Evolutionary conservation across 1,140 invertebrate genomes (phyloP), one percentile per base, ranked within the genome.

Genomic region (Hyphantria cunea): DNA sequence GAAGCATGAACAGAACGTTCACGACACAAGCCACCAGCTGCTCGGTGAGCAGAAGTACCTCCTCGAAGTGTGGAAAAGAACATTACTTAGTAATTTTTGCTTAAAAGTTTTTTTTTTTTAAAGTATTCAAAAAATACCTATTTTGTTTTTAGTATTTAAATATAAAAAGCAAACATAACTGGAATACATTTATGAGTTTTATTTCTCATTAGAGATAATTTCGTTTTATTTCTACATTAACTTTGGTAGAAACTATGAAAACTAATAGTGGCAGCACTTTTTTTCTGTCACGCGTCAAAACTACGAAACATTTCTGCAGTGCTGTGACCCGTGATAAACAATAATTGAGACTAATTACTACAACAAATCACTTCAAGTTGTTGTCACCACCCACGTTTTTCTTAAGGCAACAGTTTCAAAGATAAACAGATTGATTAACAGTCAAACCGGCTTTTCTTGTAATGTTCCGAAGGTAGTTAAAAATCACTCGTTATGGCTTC

Each of bases 401-500:
- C 13, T 31, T 32, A 11, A 37, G 32, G 25, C 59, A 25, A 12
- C n/a, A 12, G 48, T 51, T 60, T n/a, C 12, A 45, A 53, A 39
- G 48, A 53, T 48, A 53, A 37, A 52, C 37, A 59, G 33, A 17
- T 31, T 37, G 49, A 13, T 25, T 10, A n/a, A 39, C 13, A 37
- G 41, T 37, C 15, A 48, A 6, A 60, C 58, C 58, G 53, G 71
- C 69, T 34, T 66, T 76, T 70, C 60, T 67, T 83, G 75, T 66
- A 55, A 81, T 84, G 84, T 68, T 59, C 54, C 8, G n/a, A 10
- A 39, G 45, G 60, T 64, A 74, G 65, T 56, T 76, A 34, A 76
- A 74, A 59, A 60, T 44, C 31, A 17, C 52, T 15, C 49, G 64
- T 64, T 66, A 84, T 90, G 87, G 84, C 87, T 76, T 88, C 87